These are phyloP conservation scores for Chloroceryle aenea DNA, from an alignment of 2,113 vertebrate species.

Conservation along the genomic window DNA sequence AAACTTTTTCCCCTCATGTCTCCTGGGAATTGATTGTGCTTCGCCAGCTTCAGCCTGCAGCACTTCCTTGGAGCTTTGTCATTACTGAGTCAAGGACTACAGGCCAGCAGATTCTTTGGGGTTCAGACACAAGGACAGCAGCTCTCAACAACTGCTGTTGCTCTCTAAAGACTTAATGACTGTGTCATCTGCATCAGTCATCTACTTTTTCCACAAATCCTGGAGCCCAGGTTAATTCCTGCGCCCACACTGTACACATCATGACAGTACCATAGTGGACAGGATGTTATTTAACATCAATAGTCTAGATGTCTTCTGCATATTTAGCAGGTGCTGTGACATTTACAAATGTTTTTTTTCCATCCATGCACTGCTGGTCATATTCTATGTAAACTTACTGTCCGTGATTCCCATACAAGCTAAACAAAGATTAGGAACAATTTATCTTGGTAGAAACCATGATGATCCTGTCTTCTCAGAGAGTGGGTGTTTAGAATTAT, in stretches of 20 bases:
- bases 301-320: not conserved
- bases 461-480: not conserved
- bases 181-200: not conserved
- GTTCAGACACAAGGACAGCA: not conserved
- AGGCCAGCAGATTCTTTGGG: not conserved
- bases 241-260: not conserved
- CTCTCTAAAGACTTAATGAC: not conserved
- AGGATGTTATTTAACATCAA: not conserved
- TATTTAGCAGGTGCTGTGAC: not conserved
- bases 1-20: not conserved
- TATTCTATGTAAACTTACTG: not conserved
- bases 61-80: not conserved
- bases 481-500: not conserved
- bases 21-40: not conserved
- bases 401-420: not conserved
- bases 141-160: not conserved
- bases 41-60: not conserved
- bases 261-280: not conserved
- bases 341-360: not conserved
- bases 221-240: not conserved
- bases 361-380: rapidly evolving
- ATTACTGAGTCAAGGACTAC: not conserved
- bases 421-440: not conserved
- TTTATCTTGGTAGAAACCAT: not conserved
- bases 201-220: not conserved